These are phyloP conservation scores for Hypena proboscidalis DNA, from an alignment of 2,888 invertebrate species.

Conservation along the genomic window DNA sequence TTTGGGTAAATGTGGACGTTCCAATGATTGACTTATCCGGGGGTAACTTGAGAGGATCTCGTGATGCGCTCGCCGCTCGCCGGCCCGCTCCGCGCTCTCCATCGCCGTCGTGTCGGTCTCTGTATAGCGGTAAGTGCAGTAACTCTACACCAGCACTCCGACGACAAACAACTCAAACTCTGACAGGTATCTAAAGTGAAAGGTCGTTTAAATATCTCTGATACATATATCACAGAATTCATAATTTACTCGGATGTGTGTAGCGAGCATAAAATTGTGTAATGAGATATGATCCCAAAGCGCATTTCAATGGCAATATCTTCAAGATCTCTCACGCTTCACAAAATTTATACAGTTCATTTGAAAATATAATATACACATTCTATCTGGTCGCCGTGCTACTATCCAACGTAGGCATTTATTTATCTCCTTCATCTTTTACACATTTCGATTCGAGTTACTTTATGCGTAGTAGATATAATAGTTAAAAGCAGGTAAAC, in stretches of 20 bases:
- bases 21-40: constrained; percentile 85
- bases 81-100: constrained; percentile 29
- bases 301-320: constrained; percentile 27
- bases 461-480: constrained; percentile 16
- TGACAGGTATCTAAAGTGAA: constrained; percentile 71
- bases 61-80: constrained; percentile 53
- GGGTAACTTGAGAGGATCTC: constrained; percentile 83
- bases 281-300: constrained; percentile 31
- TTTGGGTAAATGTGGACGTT: constrained; percentile 80
- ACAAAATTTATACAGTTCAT: constrained; percentile 32
- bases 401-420: no score
- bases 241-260: constrained; percentile 35
- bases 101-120: constrained; percentile 30
- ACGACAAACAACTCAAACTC: constrained; percentile 59
- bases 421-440: neutral
- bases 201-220: constrained; percentile 42
- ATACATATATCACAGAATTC: constrained; percentile 51
- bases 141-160: constrained; percentile 64
- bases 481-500: constrained; percentile 48
- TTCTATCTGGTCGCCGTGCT: constrained; percentile 2
- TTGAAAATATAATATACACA: constrained; percentile 26
- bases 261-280: constrained; percentile 38
- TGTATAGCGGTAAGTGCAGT: constrained; percentile 40
- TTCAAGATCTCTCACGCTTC: constrained; percentile 24
- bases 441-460: constrained; percentile 15